Evolutionary conservation across 2,113 vertebrate genomes (phyloP), one percentile per base, ranked within the genome.

Genomic region (Chroicocephalus ridibundus): DNA sequence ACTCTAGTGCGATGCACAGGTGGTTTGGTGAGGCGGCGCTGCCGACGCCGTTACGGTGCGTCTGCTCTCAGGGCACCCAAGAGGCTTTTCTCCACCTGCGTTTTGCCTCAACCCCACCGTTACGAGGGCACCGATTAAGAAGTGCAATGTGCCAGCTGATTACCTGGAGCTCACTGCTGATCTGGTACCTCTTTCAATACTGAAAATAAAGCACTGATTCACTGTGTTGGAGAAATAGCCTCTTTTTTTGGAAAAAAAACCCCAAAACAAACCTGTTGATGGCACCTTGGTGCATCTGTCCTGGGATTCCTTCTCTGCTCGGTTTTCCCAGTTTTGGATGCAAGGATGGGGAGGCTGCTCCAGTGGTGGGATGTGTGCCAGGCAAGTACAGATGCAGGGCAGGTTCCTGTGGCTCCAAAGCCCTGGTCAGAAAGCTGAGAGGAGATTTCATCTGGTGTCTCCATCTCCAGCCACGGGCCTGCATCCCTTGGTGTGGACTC

Each of bases 141-240:
- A 40, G 22, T n/a, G 40, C 54, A 26, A 14, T 1, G 3, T 2
- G 0, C 29, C 84, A 40, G 46, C 64, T 82, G 5, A 0, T 13
- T 44, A 10, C 60, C 79, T 86, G 61, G 54, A 47, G 36, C 81
- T 92, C 64, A 2, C 75, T 75, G 93, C 85, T 74, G 64, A 1
- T 32, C 78, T 86, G 0, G 15, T 12, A 86, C 47, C 62, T 94
- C 51, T 66, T 13, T 24, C 42, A 66, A n/a, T 31, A 25, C 52
- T 54, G 78, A 64, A 57, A 88, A 97, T 97, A 92, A 96, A 97
- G 55, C 91, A 77, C 82, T 96, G 94, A 44, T 87, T 95, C 96
- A 93, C 96, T 95, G 95, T 96, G 91, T 9, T 18, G n/a, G 78
- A 82, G 88, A 79, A 79, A 61, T 4, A 36, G 46, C 36, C 24